A percentile compares a stretch with the other conserved stretches of the same genome.
phyloP scores from a whole-genome alignment of 2,888 invertebrate genomes.

The Sepioteuthis lessoniana region DNA sequence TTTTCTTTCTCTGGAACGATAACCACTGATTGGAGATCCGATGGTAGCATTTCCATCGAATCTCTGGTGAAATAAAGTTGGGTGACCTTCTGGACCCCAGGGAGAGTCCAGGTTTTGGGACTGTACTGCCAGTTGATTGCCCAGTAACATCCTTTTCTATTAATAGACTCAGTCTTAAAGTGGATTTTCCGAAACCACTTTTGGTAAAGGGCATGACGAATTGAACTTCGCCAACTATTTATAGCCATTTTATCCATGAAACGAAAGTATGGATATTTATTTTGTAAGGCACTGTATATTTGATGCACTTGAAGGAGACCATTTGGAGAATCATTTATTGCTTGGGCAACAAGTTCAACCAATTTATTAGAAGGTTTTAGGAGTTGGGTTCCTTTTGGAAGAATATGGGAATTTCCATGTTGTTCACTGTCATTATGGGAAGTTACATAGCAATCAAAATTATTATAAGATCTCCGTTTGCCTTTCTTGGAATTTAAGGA shows the following conservation, averaged over 20 bases:
- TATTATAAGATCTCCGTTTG: conserved; percentile 60
- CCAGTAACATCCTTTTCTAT: conserved; percentile 68
- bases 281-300: conserved; percentile 66
- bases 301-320: conserved; percentile 69
- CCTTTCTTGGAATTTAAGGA: conserved; percentile 56
- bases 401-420: conserved; percentile 60
- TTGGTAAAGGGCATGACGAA: conserved; percentile 69
- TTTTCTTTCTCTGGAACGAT: conserved; percentile 51
- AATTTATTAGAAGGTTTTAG: conserved; percentile 66
- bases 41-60: neutral
- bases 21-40: conserved; percentile 49
- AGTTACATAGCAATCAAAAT: conserved; percentile 61
- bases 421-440: conserved; percentile 57
- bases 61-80: conserved; percentile 2
- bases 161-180: conserved; percentile 62
- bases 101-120: conserved; percentile 63
- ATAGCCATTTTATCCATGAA: conserved; percentile 67
- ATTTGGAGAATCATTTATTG: conserved; percentile 66
- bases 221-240: conserved; percentile 69
- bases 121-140: conserved; percentile 60
- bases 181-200: conserved; percentile 69
- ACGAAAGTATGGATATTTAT: conserved; percentile 67
- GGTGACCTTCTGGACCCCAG: conserved; percentile 49
- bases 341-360: conserved; percentile 67
- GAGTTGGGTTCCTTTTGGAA: conserved; percentile 64